Evolutionary conservation across 2,797 vertebrate genomes (phyloP).

Genomic region (Varecia variegata): DNA sequence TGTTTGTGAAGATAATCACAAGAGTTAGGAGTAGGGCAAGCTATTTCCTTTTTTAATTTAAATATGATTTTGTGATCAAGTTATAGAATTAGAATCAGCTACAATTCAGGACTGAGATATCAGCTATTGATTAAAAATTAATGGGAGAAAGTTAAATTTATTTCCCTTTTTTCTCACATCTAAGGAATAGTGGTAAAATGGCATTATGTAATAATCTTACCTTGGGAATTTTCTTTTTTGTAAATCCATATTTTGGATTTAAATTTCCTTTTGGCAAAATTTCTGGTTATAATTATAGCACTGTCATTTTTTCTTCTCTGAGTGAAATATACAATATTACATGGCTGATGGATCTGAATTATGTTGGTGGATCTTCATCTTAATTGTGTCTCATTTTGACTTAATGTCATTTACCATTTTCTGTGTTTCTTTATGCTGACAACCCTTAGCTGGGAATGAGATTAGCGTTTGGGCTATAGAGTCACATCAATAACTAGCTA

Average conservation of each 20-base stretch:
- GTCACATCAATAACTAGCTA: background rate
- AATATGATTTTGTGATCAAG: constrained; percentile 49
- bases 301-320: constrained; percentile 1
- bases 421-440: background rate
- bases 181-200: background rate
- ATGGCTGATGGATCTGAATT: background rate
- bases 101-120: constrained; percentile 9
- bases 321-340: background rate
- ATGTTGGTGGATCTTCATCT: background rate
- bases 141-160: background rate
- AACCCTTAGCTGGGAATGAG: background rate
- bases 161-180: background rate
- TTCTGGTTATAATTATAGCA: background rate
- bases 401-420: constrained; percentile 36
- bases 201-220: background rate
- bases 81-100: constrained; percentile 41
- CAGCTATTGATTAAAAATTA: constrained; percentile 49
- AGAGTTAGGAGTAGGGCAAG: constrained; percentile 9
- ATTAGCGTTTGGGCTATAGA: background rate
- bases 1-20: constrained; percentile 57
- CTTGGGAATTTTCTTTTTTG: constrained; percentile 35
- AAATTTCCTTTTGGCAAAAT: constrained; percentile 38
- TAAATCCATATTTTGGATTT: constrained; percentile 15
- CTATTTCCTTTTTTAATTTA: constrained; percentile 46
- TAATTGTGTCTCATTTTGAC: constrained; percentile 43